Base-by-base conservation (phyloP, 2,797 vertebrate species). In the Pelochelys cantorii region DNA sequence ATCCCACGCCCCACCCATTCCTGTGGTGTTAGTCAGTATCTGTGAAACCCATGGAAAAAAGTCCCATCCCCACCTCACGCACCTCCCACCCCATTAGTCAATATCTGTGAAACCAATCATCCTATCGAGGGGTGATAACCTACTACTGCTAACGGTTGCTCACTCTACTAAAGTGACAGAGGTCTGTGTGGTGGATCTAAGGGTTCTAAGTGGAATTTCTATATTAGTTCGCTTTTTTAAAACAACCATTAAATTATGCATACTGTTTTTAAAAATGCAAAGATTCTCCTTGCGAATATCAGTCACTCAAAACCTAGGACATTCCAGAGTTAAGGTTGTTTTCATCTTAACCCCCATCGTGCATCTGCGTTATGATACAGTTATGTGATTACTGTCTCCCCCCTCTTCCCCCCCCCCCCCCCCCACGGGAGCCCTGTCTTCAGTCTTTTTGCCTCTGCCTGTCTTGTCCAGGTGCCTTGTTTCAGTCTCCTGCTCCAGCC, bases 361-460 rank as follows among this genome's bases (percentile, higher is more conserved):
- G 0, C 65, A 12, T 7, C 0, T 29, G 77, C 18, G 53, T 71
- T 22, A 4, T 29, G 80, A 20, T 48, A 54, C 56, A 23, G n/a
- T 48, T 75, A 27, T 12, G 7, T 75, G 22, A 42, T 42, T 22
- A 75, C n/a, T n/a, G n/a, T n/a, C n/a, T n/a, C n/a, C n/a, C n/a
- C n/a, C n/a, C n/a, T n/a, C n/a, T n/a, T n/a, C n/a, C n/a, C n/a
- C n/a, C n/a, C n/a, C n/a, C n/a, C n/a, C n/a, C n/a, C n/a, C n/a
- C 8, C 8, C 42, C 22, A 37, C 37, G 48, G 12, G 13, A 15
- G 12, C 14, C 3, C 1, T 2, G 0, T 10, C 65, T 37, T 37
- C 77, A 78, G 6, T 68, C 34, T 23, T 83, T 65, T 74, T 90
- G 15, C 48, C 85, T 94, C 93, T 81, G 60, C 31, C 34, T 53